Evolutionary conservation across 2,888 invertebrate genomes (phyloP), one percentile per base, ranked within the genome.

Genomic region (Anodontia alba): DNA sequence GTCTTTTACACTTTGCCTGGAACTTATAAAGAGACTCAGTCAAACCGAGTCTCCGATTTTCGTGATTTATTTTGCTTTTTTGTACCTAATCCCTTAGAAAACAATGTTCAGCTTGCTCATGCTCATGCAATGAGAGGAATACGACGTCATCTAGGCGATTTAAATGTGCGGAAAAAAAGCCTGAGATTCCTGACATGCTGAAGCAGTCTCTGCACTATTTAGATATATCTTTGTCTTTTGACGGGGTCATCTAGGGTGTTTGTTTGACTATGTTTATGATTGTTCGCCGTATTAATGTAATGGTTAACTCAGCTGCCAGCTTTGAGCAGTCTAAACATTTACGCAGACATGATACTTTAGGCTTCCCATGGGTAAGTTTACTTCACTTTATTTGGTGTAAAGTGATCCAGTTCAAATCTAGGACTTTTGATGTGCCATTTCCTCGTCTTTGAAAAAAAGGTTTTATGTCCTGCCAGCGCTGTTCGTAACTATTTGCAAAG

Each of bases 1-100:
- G 80, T 29, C 51, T 80, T 29, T 33, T 80, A n/a, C 80, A 80
- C 57, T 43, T 17, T n/a, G 80, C 69, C 75, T 76, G 75, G 80
- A 74, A 74, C 33, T 51, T 80, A 33, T 49, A n/a, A n/a, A n/a
- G n/a, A n/a, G n/a, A n/a, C n/a, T n/a, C n/a, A n/a, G n/a, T n/a
- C n/a, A n/a, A n/a, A n/a, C n/a, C n/a, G n/a, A n/a, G n/a, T n/a
- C n/a, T n/a, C n/a, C n/a, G n/a, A n/a, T n/a, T n/a, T n/a, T n/a
- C n/a, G n/a, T n/a, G n/a, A n/a, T n/a, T n/a, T n/a, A n/a, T n/a
- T n/a, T n/a, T n/a, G n/a, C n/a, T n/a, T n/a, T n/a, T n/a, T n/a
- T n/a, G n/a, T n/a, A n/a, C n/a, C 57, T 5, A 79, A 79, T 69
- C 74, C 79, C 20, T 57, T 76, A 26, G 43, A 46, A 49, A 57